Evolutionary conservation across 2,888 invertebrate genomes (phyloP), one percentile per base, ranked within the genome.

Genomic region (Drosophila setosimentum): DNA sequence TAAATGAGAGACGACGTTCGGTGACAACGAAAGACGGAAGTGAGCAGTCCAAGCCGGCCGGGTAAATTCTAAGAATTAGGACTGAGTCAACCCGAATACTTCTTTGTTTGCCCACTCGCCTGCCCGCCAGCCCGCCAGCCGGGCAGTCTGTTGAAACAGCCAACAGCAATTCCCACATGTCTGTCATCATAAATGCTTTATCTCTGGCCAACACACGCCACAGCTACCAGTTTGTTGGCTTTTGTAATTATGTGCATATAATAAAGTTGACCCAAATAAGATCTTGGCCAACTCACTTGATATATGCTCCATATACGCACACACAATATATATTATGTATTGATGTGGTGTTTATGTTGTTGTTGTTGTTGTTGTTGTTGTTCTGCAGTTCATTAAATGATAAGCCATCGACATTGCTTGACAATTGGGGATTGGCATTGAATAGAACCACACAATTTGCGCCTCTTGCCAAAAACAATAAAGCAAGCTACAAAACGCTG

Each of bases 181-280:
- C 85, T 89, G 85, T 89, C 85, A 76, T 67, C 79, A 77, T 84
- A 85, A 89, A 89, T 85, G 85, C 80, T 87, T 86, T 86, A 87
- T 86, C 85, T 86, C 8, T 85, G 78, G 78, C 81, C 76, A 75
- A 76, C 79, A 78, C 74, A 78, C 70, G 62, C 45, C 68, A 24
- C 30, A 55, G 60, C 65, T 61, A 33, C 59, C 75, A 55, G 40
- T 55, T 29, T 76, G 87, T 86, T 88, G 87, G 81, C 71, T 76
- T 83, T 90, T 81, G 84, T 88, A 87, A 90, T 87, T 87, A 87
- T 86, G 87, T 70, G 82, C 87, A 87, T 83, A 90, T 82, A 87
- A 89, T 89, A 87, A 80, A 87, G 87, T 83, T 87, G 87, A 88
- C 87, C 89, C 62, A 87, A 80, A 90, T 83, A 76, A 35, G 68